Base-by-base conservation (phyloP, 2,888 invertebrate species). In the Glyphotaelius pellucidus region DNA sequence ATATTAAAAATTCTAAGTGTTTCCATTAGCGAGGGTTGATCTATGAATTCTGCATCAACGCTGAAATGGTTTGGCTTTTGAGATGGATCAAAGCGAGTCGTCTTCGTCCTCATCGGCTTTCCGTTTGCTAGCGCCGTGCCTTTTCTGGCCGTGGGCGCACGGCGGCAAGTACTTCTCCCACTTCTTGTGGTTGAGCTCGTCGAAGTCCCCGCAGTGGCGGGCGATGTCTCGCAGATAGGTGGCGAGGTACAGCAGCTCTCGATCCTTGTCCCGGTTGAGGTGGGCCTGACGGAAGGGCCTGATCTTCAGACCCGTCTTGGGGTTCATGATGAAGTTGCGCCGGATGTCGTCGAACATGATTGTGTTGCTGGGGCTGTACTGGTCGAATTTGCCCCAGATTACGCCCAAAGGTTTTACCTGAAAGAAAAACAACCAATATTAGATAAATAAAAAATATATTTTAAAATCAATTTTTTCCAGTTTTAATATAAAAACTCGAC, bases 311-410 rank as follows among this genome's bases (percentile, higher is more conserved):
- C 99, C 99, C 92, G 98, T 98, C 94, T 98, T 98, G 0, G 99
- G 99, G 95, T 99, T 99, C 99, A 99, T 99, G 80, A 99, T 97
- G 94, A 99, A 99, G 95, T 99, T 99, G 94, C 99, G 96, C 91
- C 99, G 96, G 80, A 99, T 98, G 94, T 99, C 99, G 94, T 99
- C 99, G 94, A 99, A 98, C 99, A 99, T 99, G 93, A 99, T 99
- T 0, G 99, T 99, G 95, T 99, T 99, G 94, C 98, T 98, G 0
- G 98, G 96, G 88, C 97, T 98, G 95, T 98, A 99, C 94, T 99
- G 98, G 1, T 97, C 97, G 94, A 97, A 99, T 94, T 99, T 98
- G 25, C 99, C 99, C 99, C 99, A 99, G 93, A 99, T 99, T 0
- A 99, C 98, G 11, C 99, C 99, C 91, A 99, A 95, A 0, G 99